phyloP scores from a whole-genome alignment of 92 coral and sea anemone genomes.

The Phenganax stokvisi region DNA sequence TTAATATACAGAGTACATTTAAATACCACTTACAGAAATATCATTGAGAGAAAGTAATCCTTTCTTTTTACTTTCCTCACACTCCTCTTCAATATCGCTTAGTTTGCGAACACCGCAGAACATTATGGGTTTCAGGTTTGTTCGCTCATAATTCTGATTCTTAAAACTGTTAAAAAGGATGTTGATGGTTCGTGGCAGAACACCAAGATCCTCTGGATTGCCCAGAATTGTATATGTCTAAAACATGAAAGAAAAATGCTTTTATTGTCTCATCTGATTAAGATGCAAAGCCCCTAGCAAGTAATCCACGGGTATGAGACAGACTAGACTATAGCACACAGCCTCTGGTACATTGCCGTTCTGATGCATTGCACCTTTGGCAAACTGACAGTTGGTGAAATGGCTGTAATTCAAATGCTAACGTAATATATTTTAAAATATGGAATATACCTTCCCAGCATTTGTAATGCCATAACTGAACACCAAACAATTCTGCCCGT shows the following conservation, averaged over 20 bases:
- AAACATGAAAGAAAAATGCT: neutral
- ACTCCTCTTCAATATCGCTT: constrained; percentile 17
- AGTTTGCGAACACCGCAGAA: constrained; percentile 69
- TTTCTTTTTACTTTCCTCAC: constrained; percentile 41
- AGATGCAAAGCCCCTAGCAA: neutral
- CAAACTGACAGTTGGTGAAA: too few relatives aligned
- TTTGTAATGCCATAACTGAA: constrained; percentile 93
- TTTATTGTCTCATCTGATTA: neutral
- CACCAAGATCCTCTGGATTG: constrained; percentile 67
- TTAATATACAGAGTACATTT: neutral
- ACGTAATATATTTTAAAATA: neutral
- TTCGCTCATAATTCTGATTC: constrained; percentile 57
- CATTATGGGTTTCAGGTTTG: constrained; percentile 77
- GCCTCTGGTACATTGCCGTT: too few relatives aligned
- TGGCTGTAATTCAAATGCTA: too few relatives aligned
- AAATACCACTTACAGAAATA: neutral
- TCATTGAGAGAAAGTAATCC: constrained; percentile 16
- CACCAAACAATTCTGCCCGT: constrained; percentile 89
- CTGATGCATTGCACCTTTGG: too few relatives aligned
- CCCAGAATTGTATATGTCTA: constrained; percentile 98
- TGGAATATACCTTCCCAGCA: constrained; percentile 74
- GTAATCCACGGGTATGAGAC: too few relatives aligned
- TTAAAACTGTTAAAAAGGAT: constrained; percentile 74
- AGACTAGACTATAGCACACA: too few relatives aligned
- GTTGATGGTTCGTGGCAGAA: constrained; percentile 76